These are phyloP conservation scores for Resseliella maxima DNA, from an alignment of 2,888 invertebrate genomes.

Conservation along the genomic window DNA sequence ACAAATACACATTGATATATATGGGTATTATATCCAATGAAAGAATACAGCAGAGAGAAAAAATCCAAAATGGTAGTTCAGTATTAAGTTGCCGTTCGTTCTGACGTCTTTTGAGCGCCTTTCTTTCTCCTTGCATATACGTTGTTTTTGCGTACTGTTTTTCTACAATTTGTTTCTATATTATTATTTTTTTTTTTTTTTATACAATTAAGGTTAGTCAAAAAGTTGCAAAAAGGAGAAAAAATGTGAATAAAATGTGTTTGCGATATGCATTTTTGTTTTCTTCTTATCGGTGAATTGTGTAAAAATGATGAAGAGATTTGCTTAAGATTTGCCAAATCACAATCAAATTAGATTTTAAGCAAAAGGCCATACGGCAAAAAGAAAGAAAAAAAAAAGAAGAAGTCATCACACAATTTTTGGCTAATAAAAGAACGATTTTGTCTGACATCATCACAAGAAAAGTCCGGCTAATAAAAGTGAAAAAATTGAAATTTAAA, in stretches of 20 bases:
- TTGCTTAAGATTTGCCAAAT: neutral
- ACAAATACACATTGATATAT: conserved; percentile 7
- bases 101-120: conserved; percentile 53
- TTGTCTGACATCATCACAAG: neutral
- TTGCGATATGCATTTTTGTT: neutral
- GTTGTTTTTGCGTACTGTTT: conserved; percentile 27
- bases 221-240: neutral
- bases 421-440: too few relatives aligned
- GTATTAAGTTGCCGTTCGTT: conserved; percentile 41
- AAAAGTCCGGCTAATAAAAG: neutral
- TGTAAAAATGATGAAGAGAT: neutral
- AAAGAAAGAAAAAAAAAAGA: neutral
- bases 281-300: neutral
- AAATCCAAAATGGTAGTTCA: conserved; percentile 53
- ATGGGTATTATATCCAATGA: neutral
- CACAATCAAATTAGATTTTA: neutral
- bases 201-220: neutral
- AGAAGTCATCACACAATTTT: neutral
- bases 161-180: neutral
- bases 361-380: neutral
- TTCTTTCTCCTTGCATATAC: conserved; percentile 30
- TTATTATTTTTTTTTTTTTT: neutral
- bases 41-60: neutral
- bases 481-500: neutral
- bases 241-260: conserved; percentile 8